Evolutionary conservation across 2,797 vertebrate genomes (phyloP).

Genomic region (Melanogrammus aeglefinus): DNA sequence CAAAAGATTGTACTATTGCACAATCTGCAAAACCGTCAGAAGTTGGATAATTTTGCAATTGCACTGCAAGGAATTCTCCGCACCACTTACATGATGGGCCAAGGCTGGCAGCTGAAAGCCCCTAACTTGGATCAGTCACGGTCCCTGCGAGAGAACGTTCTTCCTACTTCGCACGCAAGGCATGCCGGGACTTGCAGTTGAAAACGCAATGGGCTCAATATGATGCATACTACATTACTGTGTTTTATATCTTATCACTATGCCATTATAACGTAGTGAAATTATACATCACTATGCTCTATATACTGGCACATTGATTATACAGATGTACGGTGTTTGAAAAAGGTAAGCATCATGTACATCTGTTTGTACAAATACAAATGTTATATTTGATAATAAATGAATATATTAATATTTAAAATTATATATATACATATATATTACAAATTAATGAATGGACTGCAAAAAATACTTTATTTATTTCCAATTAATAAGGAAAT

Average conservation of each 20-base stretch:
- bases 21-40: conserved; percentile 66
- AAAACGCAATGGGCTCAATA: not conserved
- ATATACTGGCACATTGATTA: not conserved
- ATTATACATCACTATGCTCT: too few species aligned
- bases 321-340: not conserved
- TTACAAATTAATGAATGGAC: not conserved
- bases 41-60: conserved; percentile 65
- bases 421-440: not conserved
- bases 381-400: conserved; percentile 1
- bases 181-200: conserved; percentile 76
- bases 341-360: not conserved
- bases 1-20: conserved; percentile 72
- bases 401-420: not conserved
- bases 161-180: conserved; percentile 75
- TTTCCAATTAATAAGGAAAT: too few species aligned
- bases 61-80: conserved; percentile 78
- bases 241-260: too few species aligned
- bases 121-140: conserved; percentile 84
- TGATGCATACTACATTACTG: too few species aligned
- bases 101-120: conserved; percentile 87
- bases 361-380: not conserved
- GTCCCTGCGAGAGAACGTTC: conserved; percentile 73
- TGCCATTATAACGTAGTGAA: too few species aligned
- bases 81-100: conserved; percentile 94
- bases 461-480: not conserved